Conservation (phyloP, 2,113 vertebrate species). For the Tauraco erythrolophus region DNA sequence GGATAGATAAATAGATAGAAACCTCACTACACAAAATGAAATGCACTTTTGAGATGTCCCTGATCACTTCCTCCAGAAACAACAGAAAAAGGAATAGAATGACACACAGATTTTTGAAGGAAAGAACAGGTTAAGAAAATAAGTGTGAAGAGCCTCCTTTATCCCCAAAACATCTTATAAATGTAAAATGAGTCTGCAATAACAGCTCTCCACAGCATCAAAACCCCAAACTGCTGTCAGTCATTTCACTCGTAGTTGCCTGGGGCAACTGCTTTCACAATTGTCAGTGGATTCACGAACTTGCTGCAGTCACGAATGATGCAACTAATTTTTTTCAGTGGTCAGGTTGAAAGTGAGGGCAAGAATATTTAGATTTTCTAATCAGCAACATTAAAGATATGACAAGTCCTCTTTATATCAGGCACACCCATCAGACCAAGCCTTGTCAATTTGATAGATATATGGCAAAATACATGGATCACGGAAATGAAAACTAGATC, state of each 20-base stretch:
- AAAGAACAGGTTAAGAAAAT: slow-evolving; percentile 19
- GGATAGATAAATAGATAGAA: neutral
- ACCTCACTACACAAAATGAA: neutral
- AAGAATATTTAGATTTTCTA: neutral
- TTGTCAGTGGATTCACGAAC: neutral
- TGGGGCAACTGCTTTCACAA: slow-evolving; percentile 40
- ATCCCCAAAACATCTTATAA: neutral
- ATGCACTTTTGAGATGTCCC: neutral
- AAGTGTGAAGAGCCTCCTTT: neutral
- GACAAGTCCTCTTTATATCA: neutral
- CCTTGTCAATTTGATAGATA: neutral
- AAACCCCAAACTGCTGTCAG: slow-evolving; percentile 11
- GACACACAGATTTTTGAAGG: neutral
- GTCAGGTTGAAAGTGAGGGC: neutral
- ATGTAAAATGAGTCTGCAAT: neutral
- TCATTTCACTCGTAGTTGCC: slow-evolving; percentile 7
- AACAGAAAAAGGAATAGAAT: neutral
- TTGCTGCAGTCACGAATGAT: neutral
- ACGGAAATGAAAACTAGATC: neutral
- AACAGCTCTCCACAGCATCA: neutral
- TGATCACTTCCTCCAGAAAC: neutral
- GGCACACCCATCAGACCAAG: neutral
- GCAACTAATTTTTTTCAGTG: neutral
- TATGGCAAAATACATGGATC: neutral
- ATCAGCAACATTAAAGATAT: neutral